Base-by-base conservation (phyloP, 2,113 vertebrate species). In the Upupa epops region DNA sequence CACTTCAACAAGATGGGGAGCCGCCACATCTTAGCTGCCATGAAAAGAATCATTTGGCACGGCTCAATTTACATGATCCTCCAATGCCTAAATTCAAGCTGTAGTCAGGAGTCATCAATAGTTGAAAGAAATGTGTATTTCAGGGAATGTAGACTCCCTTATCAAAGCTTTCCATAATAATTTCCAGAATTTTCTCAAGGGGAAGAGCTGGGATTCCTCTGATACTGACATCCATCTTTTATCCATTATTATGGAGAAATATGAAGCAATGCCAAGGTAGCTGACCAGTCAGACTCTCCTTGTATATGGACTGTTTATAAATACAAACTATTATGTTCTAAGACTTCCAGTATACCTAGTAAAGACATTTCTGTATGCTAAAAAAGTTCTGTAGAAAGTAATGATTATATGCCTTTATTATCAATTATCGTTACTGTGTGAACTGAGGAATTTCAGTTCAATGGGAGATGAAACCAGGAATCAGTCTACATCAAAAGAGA, bases 221-320 rank as follows among this genome's bases (percentile, higher is more conserved):
- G 11, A 46, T 6, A 9, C 12, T 52, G 36, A n/a, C 5, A 22
- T 13, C 24, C 8, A 8, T 3, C 9, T 5, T 54, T 9, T 37
- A 28, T 58, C 28, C 42, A 46, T 22, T 5, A 25, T 52, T 61
- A 5, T 2, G 13, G 31, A 13, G 16, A 78, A 82, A 64, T 12
- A 54, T 3, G 10, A 59, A 55, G 4, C 9, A 64, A 77, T n/a
- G 9, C 20, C 55, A 34, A 2, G 5, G 5, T 3, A 45, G 45
- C 17, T 45, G 37, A 34, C 55, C 7, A 60, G 12, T 19, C 2
- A 2, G 55, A 8, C 8, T 9, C 20, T 32, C 17, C 48, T 5
- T 1, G 3, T 45, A 70, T 63, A 63, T 51, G 2, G 0, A 17
- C 68, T 29, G 3, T 34, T 31, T 45, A 1, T 6, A 4, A 15